phyloP scores from a whole-genome alignment of 2,888 invertebrate genomes.

The Brachyptera putata region DNA sequence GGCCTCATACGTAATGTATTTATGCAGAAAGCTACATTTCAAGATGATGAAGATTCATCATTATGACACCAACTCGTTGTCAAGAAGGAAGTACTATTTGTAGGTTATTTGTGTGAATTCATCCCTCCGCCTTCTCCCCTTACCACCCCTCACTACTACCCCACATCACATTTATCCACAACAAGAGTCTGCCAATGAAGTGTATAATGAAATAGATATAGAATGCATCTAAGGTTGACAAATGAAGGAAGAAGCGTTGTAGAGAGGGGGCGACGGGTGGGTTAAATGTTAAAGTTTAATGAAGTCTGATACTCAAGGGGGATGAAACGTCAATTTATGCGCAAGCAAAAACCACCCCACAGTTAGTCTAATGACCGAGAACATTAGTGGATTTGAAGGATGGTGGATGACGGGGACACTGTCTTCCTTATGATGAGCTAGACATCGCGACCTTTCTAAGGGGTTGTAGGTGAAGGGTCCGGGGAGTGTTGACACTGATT shows the following conservation, averaged over 20 bases:
- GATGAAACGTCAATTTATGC: background rate
- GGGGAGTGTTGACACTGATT: too few relatives aligned
- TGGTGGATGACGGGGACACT: background rate
- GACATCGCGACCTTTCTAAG: background rate
- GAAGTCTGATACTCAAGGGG: conserved; percentile 8
- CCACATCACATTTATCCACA: too few relatives aligned
- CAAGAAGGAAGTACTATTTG: too few relatives aligned
- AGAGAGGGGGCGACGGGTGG: background rate
- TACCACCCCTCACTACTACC: too few relatives aligned
- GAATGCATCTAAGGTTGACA: background rate
- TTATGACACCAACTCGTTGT: too few relatives aligned
- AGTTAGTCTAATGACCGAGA: background rate
- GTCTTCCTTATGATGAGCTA: conserved; percentile 15
- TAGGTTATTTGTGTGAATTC: too few relatives aligned
- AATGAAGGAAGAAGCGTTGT: background rate
- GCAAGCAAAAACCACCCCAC: conserved; percentile 12
- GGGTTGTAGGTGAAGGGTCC: background rate
- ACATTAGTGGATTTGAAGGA: background rate
- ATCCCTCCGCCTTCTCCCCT: too few relatives aligned
- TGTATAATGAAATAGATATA: conserved; percentile 1
- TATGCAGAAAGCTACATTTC: too few relatives aligned
- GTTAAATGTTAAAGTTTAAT: conserved; percentile 7
- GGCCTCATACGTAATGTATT: too few relatives aligned
- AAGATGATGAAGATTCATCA: too few relatives aligned
- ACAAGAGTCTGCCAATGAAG: too few relatives aligned